Base-by-base conservation (phyloP, 2,888 invertebrate genomes). In the Apomyelois bistriatella region DNA sequence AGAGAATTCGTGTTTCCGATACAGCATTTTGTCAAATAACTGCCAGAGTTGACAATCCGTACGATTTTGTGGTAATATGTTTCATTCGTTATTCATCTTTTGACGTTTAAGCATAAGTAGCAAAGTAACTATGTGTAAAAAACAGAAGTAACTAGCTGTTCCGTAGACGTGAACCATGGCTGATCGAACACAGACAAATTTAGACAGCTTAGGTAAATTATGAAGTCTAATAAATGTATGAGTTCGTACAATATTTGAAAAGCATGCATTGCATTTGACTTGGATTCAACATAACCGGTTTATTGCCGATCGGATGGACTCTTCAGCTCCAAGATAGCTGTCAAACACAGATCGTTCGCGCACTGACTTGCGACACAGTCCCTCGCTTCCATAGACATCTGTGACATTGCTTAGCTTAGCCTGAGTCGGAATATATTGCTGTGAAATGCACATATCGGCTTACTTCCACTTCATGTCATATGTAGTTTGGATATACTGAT, bases 241-340 rank as follows among this genome's bases (percentile, higher is more conserved):
- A 12, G 13, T 3, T 48, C 16, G 36, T 10, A 8, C n/a, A 16
- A 12, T 15, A 46, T 46, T 46, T 17, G 16, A 40, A 53, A 9
- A 53, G 50, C 42, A 58, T 59, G 55, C 58, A 61, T 55, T 65
- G 66, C 62, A 62, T 58, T 56, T 60, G 60, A 67, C 59, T 61
- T 61, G 61, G 61, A 65, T 66, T 68, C 59, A 66, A 63, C 70
- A 73, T 76, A 76, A 68, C 70, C 61, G 64, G 70, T 74, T 68
- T 68, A 74, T 71, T 73, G 69, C 61, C 66, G 65, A 70, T 69
- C 65, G 70, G 66, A 65, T 66, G 61, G 65, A 64, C 65, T 66
- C 65, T 68, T 70, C 66, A 64, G 64, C 61, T 62, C 60, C 36
- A 59, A 67, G 69, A 65, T 70, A 70, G 62, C 70, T 73, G 72